Base-by-base conservation (phyloP, 2,797 vertebrate genomes). In the Euphonia xanthogaster region DNA sequence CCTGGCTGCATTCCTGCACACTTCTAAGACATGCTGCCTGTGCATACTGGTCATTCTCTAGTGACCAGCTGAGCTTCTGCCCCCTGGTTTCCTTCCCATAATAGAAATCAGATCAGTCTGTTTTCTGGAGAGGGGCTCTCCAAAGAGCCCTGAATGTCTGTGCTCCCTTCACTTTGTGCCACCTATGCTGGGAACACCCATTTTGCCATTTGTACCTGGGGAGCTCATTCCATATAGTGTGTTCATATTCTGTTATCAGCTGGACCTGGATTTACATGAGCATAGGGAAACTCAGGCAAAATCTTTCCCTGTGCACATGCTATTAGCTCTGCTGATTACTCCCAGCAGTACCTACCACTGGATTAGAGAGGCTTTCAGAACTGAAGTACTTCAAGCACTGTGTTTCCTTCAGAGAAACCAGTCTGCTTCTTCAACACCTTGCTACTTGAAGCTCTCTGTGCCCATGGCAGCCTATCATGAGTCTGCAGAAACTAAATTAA, bases 361-460 rank as follows among this genome's bases (percentile, higher is more conserved):
- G 74, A 19, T 67, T 93, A 91, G 75, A 91, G 87, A 65, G 81
- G 72, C 84, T 92, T 94, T 95, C 84, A 96, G 68, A 85, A 89
- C 50, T 92, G 80, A 93, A 96, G 92, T 92, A 82, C 90, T 85
- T 96, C 65, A 89, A 95, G 77, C 86, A 71, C 77, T 61, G n/a
- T 39, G 42, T 54, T 95, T 94, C 90, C 86, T 79, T 74, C 86
- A 82, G 45, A 89, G 84, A 79, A 95, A 48, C 68, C 54, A 15
- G 67, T 67, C 71, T 73, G 63, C 84, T 94, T 67, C 90, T 91
- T 92, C 86, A 88, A 68, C 86, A 80, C 47, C 31, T 57, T 27
- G 73, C 70, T 85, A 61, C 88, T 93, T 83, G 81, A 96, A 89
- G 81, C 18, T 82, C 42, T 93, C 51, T 73, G 67, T 86, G 81